Conservation (phyloP, 2,113 vertebrate genomes). For the Riparia riparia region DNA sequence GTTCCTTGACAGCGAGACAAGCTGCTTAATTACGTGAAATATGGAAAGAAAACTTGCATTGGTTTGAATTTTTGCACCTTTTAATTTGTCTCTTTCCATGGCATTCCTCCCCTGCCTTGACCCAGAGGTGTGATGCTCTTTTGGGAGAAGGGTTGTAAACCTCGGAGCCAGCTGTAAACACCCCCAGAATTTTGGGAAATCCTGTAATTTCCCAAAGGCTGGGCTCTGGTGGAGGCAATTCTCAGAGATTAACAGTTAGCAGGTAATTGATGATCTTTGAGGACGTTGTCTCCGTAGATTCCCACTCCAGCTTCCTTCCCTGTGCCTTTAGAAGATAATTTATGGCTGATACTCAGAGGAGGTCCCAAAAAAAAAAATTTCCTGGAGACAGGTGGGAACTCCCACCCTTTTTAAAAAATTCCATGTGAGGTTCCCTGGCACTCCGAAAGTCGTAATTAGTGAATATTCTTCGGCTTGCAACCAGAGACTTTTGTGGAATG, state of each 20-base stretch:
- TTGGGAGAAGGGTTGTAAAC: neutral
- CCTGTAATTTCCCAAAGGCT: conserved; percentile 28
- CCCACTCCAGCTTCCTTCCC: neutral
- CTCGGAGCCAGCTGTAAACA: neutral
- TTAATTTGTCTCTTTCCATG: neutral
- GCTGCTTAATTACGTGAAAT: neutral
- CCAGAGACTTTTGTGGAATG: neutral
- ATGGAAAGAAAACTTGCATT: neutral
- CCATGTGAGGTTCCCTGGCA: neutral
- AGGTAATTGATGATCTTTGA: conserved; percentile 39
- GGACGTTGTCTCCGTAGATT: conserved; percentile 5
- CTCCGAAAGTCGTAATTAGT: neutral
- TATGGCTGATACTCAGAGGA: neutral
- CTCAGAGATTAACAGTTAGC: neutral
- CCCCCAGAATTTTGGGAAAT: neutral
- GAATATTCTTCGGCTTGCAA: neutral
- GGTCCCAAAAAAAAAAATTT: neutral
- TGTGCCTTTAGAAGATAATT: neutral
- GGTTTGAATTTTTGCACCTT: neutral
- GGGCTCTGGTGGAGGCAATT: neutral
- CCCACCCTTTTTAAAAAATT: neutral
- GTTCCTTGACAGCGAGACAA: neutral
- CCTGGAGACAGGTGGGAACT: neutral
- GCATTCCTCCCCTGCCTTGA: neutral
- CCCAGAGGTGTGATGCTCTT: neutral